Percentiles rank a stretch among this genome's conserved stretches.
phyloP scores from a whole-genome alignment of 2,888 invertebrate species.

The Tenthredo livida region DNA sequence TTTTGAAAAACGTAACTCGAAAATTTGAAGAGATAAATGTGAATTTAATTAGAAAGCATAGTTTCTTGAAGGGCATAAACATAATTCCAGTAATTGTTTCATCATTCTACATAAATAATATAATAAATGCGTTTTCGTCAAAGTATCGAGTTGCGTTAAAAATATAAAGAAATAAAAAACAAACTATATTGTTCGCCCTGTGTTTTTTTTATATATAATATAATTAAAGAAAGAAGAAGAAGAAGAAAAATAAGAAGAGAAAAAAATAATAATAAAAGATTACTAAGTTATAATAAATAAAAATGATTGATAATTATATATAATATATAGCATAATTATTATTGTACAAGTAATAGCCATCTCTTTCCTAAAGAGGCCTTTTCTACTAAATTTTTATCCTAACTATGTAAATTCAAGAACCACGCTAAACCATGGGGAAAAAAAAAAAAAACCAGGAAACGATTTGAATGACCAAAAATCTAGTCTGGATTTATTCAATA shows the following conservation, averaged over 20 bases:
- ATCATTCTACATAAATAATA: constrained; percentile 9
- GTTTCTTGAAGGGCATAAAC: constrained; percentile 7
- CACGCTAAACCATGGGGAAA: constrained; percentile 48
- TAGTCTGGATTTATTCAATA: constrained; percentile 34
- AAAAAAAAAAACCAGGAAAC: constrained; percentile 4
- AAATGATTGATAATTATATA: constrained; percentile 72
- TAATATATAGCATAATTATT: constrained; percentile 70
- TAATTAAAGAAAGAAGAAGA: constrained; percentile 54
- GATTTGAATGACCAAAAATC: constrained; percentile 47
- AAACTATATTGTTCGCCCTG: constrained; percentile 48
- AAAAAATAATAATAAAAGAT: constrained; percentile 65
- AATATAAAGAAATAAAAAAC: constrained; percentile 45
- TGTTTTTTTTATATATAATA: constrained; percentile 52
- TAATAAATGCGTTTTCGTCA: neutral
- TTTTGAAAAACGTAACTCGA: constrained; percentile 52
- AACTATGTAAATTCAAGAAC: constrained; percentile 58
- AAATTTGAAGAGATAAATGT: neutral
- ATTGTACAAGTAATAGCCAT: constrained; percentile 69
- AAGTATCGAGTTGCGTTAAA: constrained; percentile 46
- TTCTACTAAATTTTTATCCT: constrained; percentile 52
- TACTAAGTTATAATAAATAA: constrained; percentile 71
- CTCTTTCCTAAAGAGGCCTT: constrained; percentile 62
- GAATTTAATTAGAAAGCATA: neutral
- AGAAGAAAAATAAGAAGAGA: constrained; percentile 53
- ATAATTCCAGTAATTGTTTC: constrained; percentile 40